These are phyloP conservation scores for Nesogale talazaci DNA, from an alignment of 2,113 vertebrate genomes.

Conservation along the genomic window DNA sequence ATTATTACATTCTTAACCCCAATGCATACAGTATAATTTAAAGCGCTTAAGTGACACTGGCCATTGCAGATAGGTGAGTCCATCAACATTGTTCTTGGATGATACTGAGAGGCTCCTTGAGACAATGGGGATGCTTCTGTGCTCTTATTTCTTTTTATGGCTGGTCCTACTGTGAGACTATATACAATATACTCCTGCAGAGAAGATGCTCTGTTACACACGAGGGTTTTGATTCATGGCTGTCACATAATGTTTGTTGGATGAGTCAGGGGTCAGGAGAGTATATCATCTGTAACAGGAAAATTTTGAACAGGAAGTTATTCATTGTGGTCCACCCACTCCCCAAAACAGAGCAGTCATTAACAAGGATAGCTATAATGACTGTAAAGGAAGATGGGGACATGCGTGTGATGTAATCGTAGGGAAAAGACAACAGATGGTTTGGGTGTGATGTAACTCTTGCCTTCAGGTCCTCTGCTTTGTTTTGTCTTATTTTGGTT, in stretches of 20 bases:
- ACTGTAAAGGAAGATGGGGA: background rate
- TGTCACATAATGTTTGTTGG: conserved; percentile 30
- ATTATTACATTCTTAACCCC: background rate
- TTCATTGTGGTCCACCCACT: background rate
- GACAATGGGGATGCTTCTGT: background rate
- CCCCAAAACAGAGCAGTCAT: background rate
- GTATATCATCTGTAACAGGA: background rate
- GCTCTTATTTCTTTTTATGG: background rate
- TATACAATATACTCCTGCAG: background rate
- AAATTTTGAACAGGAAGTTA: background rate
- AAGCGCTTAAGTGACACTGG: rapidly evolving
- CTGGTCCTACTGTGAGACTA: background rate
- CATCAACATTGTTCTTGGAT: no score
- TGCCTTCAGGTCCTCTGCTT: background rate
- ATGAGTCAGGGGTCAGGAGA: rapidly evolving
- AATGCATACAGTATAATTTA: background rate
- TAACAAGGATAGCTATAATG: background rate
- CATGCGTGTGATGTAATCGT: background rate
- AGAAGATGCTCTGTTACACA: background rate
- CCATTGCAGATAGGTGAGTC: background rate
- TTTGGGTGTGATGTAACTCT: background rate
- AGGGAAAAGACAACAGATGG: conserved; percentile 9
- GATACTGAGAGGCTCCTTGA: background rate
- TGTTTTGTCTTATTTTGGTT: background rate
- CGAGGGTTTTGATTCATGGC: no score